Evolutionary conservation across 2,797 vertebrate genomes (phyloP), one percentile per base, ranked within the genome.

Genomic region (Argya squamiceps): DNA sequence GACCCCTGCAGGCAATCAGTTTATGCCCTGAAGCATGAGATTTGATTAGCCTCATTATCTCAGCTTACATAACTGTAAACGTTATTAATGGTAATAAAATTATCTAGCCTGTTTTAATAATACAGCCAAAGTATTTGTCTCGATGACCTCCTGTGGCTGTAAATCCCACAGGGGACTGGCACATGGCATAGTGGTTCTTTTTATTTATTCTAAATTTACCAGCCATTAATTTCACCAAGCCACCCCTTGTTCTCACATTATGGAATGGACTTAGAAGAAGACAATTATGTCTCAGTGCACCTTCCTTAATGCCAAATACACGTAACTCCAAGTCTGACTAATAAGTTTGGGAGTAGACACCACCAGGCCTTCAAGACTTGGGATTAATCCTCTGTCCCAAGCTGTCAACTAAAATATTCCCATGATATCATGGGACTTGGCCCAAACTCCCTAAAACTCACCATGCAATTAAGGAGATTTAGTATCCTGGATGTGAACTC

Each of bases 21-120:
- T 96, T 96, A 94, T 95, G 93, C 93, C 93, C 95, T 88, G 96
- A 96, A 96, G 96, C 91, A 85, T 91, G 93, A 92, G 84, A 96
- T 96, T 96, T 95, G 95, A 96, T 96, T 95, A 93, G 96, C 94
- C 95, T 95, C 96, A 95, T 98, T 98, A 98, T 98, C 98, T 97
- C 96, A 96, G 94, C 96, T 97, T 98, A 96, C 95, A 96, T 96
- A 97, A 97, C 94, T 96, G 93, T 96, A 98, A 97, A 97, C 27
- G 92, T 98, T 98, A 98, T 97, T 97, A 98, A 98, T 97, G 93
- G 95, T 93, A 97, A 96, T 98, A 98, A 98, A 98, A 97, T 97
- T 97, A 98, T 97, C 97, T 97, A 91, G 74, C 92, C 96, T 96
- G 97, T 97, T 96, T 96, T 97, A 96, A 97, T 97, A 97, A 96